Evolutionary conservation across 2,113 vertebrate genomes (phyloP).

Genomic region (Romanogobio albipinnatus): DNA sequence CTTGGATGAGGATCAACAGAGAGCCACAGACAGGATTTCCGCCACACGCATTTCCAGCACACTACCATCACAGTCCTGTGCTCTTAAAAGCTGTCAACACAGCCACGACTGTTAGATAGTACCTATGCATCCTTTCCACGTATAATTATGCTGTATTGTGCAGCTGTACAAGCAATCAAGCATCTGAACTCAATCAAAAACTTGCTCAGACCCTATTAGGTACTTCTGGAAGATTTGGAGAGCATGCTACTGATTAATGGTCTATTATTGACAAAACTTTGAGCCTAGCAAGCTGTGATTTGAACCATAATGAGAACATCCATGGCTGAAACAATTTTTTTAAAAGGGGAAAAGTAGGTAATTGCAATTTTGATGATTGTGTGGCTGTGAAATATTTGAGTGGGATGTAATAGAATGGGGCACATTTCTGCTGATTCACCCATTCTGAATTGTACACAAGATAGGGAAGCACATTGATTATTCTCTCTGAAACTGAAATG

Average conservation of each 20-base stretch:
- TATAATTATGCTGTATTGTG: slow-evolving; percentile 63
- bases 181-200: slow-evolving; percentile 43
- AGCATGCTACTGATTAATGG: slow-evolving; percentile 51
- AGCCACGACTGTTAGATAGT: slow-evolving; percentile 55
- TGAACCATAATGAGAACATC: slow-evolving; percentile 39
- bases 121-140: slow-evolving; percentile 47
- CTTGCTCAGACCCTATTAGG: slow-evolving; percentile 23
- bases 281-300: slow-evolving; percentile 36
- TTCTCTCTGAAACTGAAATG: slow-evolving; percentile 42
- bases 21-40: slow-evolving; percentile 54
- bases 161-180: slow-evolving; percentile 53
- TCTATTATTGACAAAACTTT: slow-evolving; percentile 47
- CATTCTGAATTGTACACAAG: slow-evolving; percentile 33
- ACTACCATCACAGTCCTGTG: slow-evolving; percentile 30
- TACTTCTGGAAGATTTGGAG: slow-evolving; percentile 31
- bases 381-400: background rate
- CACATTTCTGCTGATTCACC: slow-evolving; percentile 41
- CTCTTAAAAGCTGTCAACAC: slow-evolving; percentile 55
- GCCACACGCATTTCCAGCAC: background rate
- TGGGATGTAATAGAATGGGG: slow-evolving; percentile 14
- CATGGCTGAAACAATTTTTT: slow-evolving; percentile 22
- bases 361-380: slow-evolving; percentile 42
- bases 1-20: slow-evolving; percentile 64
- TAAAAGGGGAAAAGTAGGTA: slow-evolving; percentile 17
- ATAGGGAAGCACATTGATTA: slow-evolving; percentile 36